Base-by-base conservation (phyloP, 2,888 invertebrate genomes). In the Drosophila sordidula region DNA sequence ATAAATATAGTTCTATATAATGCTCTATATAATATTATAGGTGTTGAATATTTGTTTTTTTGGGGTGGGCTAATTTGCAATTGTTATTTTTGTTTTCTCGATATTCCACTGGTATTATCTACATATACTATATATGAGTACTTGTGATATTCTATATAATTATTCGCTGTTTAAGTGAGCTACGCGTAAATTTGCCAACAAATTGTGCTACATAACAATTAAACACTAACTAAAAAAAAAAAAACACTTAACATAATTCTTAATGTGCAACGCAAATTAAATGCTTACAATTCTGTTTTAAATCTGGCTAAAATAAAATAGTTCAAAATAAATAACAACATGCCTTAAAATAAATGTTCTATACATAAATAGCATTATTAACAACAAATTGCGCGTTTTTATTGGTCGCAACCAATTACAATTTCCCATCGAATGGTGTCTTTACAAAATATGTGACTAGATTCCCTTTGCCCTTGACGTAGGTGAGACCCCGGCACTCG, bases 381-480 rank as follows among this genome's bases (percentile, higher is more conserved):
- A 72, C 63, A 87, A 71, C 64, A 69, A 71, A 46, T 63, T 45
- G 50, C 46, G 72, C 39, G 18, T 52, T 55, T 52, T 66, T 72
- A 64, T 46, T 75, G 61, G 52, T 42, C 69, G 65, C 64, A 63
- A 61, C 51, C 77, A 65, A 75, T 89, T 91, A 92, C 70, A 92
- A 78, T 90, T 94, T 94, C 66, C 94, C 94, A 91, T 95, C 95
- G 90, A 95, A 96, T 54, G 95, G 95, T 52, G 97, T 97, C 92
- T 96, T 96, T n/a, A 98, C 96, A 90, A 97, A 97, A 92, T 97
- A 98, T 0, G 98, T 98, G 42, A 95, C 95, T 59, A 98, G 93
- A 5, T 96, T 96, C 22, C 98, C 97, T 92, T 98, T 98, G 42
- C 99, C 99, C 93, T 99, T 99, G 9, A 99, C 98, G 89, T 94